These are phyloP conservation scores for Lomographa bimaculata DNA, from an alignment of 2,888 invertebrate species.

Conservation along the genomic window DNA sequence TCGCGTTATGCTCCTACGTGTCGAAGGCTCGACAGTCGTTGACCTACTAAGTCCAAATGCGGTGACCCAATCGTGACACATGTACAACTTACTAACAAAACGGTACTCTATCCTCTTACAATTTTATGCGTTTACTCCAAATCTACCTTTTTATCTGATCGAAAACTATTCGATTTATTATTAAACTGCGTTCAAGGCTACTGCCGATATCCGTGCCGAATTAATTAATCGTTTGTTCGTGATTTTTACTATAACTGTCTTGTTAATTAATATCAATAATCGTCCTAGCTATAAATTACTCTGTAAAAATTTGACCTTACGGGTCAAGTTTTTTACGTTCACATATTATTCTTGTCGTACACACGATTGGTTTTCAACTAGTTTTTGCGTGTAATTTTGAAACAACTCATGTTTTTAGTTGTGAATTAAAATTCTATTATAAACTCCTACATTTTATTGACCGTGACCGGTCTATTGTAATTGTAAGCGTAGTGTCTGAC, in stretches of 20 bases:
- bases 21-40: slow-evolving; percentile 51
- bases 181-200: slow-evolving; percentile 42
- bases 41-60: slow-evolving; percentile 51
- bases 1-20: slow-evolving; percentile 42
- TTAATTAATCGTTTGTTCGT: slow-evolving; percentile 22
- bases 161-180: slow-evolving; percentile 41
- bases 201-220: slow-evolving; percentile 31
- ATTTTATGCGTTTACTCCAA: slow-evolving; percentile 44
- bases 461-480: too few species aligned
- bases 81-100: slow-evolving; percentile 32
- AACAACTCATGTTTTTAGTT: too few species aligned
- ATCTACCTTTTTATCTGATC: slow-evolving; percentile 42
- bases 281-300: slow-evolving; percentile 14
- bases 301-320: slow-evolving; percentile 18
- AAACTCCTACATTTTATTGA: too few species aligned
- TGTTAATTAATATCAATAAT: slow-evolving; percentile 26
- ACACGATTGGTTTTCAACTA: neutral
- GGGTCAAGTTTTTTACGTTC: slow-evolving; percentile 10
- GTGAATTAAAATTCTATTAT: too few species aligned
- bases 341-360: too few species aligned
- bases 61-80: slow-evolving; percentile 48
- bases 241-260: slow-evolving; percentile 26
- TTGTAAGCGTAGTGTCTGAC: too few species aligned
- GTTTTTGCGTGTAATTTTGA: too few species aligned
- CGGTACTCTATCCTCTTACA: slow-evolving; percentile 45